Evolutionary conservation across 1,140 invertebrate species (phyloP), one percentile per base, ranked within the genome.

Genomic region (Diuraphis noxia): DNA sequence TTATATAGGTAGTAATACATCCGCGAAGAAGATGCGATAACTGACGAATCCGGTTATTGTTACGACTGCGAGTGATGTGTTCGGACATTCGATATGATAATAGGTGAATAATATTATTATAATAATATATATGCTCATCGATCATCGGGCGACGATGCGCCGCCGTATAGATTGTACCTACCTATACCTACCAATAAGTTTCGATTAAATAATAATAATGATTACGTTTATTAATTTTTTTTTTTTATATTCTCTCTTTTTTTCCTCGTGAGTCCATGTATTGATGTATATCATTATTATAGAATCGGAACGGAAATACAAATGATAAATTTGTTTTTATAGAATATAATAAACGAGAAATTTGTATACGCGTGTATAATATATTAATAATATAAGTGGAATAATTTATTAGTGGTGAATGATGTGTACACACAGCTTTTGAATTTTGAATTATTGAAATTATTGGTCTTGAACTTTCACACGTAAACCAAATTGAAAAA

Each of bases 141-240:
- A 41, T 30, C 38, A 43, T 46, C 13, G 10, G 36, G 82, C 5
- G 41, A 84, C n/a, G 25, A 84, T 43, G 19, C 40, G 41, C 82
- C 13, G 82, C 38, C 56, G 56, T n/a, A 72, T 72, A n/a, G 30
- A 72, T 72, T n/a, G 6, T n/a, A 13, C 52, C 52, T 6, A 17
- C 30, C 19, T 43, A 43, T 21, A 21, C 19, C 19, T 49, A 72
- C 49, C 49, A 49, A 49, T 72, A n/a, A 13, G 38, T 30, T 81
- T 81, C 36, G 79, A 84, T 84, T 43, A 84, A 84, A 43, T 84
- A 84, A 84, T 34, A 84, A 84, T 46, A 84, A 84, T n/a, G 40
- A 84, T 84, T 84, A 46, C 41, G 41, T 43, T 43, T 21, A 10
- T 30, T 30, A 30, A 30, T 56, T 30, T 41, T 40, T 2, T 43